Conservation (phyloP, 64 coral and sea anemone genomes). For the Dendrophyllia cribrosa region DNA sequence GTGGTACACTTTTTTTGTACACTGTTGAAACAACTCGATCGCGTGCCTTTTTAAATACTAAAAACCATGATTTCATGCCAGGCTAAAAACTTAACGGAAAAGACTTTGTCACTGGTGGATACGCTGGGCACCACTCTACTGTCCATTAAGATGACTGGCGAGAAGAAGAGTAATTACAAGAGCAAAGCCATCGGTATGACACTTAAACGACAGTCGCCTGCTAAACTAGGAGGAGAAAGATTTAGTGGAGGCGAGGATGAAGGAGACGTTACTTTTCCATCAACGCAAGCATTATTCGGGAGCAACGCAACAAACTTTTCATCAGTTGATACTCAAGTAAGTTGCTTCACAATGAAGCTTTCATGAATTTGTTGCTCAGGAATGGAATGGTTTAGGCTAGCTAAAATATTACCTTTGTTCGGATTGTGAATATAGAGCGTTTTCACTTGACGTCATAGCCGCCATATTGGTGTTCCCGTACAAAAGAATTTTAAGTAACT, state of each 20-base stretch:
- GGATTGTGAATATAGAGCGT: no score
- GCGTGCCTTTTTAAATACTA: no score
- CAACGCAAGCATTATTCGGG: not conserved
- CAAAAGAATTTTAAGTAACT: no score
- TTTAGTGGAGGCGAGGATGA: not conserved
- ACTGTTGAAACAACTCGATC: no score
- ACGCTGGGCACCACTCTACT: not conserved
- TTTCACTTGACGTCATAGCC: no score
- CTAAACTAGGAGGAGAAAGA: not conserved
- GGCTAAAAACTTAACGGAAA: not conserved
- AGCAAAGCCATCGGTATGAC: not conserved
- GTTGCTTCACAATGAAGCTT: not conserved
- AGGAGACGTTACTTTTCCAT: not conserved
- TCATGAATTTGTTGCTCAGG: no score
- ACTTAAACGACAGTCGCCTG: not conserved
- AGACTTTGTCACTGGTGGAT: not conserved
- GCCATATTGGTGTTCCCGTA: no score
- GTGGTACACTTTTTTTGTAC: no score
- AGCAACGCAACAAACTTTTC: not conserved
- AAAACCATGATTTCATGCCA: not conserved
- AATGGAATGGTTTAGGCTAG: no score
- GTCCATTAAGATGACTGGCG: not conserved
- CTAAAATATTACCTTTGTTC: no score
- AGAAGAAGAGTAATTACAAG: not conserved
- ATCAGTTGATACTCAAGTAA: constrained; percentile 19